Percentiles rank a stretch among this genome's conserved stretches.
phyloP scores from a whole-genome alignment of 2,888 invertebrate genomes.

The Scaptomyza polygonia region DNA sequence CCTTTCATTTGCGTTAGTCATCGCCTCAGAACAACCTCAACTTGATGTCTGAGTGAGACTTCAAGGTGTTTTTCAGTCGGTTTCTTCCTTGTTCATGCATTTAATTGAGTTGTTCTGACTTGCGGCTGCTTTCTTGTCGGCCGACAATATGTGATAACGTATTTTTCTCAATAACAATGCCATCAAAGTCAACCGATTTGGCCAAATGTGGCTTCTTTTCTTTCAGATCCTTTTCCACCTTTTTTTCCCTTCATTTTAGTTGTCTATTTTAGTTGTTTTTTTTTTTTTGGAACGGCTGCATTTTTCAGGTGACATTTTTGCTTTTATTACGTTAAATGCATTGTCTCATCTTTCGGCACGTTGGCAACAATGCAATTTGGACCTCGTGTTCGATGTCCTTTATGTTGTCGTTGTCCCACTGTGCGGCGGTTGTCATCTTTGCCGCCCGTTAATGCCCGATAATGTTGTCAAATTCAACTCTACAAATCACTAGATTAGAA shows the following conservation, averaged over 20 bases:
- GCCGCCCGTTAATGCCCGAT: conserved; percentile 55
- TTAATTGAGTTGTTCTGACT: conserved; percentile 57
- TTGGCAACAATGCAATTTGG: conserved; percentile 58
- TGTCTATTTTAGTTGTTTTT: not conserved
- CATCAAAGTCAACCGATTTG: conserved; percentile 68
- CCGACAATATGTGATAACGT: conserved; percentile 67
- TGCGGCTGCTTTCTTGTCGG: conserved; percentile 56
- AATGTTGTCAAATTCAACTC: conserved; percentile 68
- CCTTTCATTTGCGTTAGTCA: conserved; percentile 59
- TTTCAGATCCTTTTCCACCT: conserved; percentile 34
- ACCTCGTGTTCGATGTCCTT: conserved; percentile 23
- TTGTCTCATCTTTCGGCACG: conserved; percentile 74
- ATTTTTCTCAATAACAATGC: conserved; percentile 59
- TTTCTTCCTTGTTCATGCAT: not conserved
- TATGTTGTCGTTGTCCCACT: conserved; percentile 38
- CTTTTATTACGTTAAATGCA: conserved; percentile 66
- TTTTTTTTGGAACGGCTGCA: conserved; percentile 60
- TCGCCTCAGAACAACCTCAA: conserved; percentile 25
- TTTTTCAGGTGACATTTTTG: conserved; percentile 67
- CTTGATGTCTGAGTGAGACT: conserved; percentile 38
- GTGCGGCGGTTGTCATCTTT: conserved; percentile 71
- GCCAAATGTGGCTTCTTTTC: conserved; percentile 41
- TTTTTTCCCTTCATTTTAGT: conserved; percentile 1
- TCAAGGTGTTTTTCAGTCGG: conserved; percentile 7
- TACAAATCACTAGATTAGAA: conserved; percentile 68